Evolutionary conservation across 2,888 invertebrate species (phyloP).

Genomic region (Drosophila macrospina): DNA sequence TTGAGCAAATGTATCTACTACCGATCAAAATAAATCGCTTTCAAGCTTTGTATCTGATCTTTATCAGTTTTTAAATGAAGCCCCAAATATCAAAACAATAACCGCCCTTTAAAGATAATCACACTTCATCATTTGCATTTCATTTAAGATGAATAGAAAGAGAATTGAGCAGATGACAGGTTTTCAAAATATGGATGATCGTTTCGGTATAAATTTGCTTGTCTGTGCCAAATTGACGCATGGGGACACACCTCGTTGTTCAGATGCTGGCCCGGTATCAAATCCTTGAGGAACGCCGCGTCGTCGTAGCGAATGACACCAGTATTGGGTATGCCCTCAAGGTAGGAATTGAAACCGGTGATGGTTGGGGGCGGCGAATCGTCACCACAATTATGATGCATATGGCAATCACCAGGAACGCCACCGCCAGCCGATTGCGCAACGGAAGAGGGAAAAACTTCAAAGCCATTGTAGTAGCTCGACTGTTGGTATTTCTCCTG

Average conservation of each 20-base stretch:
- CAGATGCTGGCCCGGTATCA: slow-evolving; percentile 85
- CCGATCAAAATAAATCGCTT: neutral
- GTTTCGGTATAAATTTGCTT: slow-evolving; percentile 21
- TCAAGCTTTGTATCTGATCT: too few species aligned
- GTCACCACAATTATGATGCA: slow-evolving; percentile 84
- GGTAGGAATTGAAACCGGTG: slow-evolving; percentile 84
- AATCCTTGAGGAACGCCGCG: slow-evolving; percentile 84
- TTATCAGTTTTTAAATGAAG: neutral
- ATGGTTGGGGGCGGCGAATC: slow-evolving; percentile 85
- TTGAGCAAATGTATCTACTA: neutral
- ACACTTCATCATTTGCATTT: slow-evolving; percentile 1
- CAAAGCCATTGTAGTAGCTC: slow-evolving; percentile 84
- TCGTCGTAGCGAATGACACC: slow-evolving; percentile 85
- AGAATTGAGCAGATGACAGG: slow-evolving; percentile 10
- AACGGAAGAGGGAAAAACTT: slow-evolving; percentile 76
- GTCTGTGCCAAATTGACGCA: slow-evolving; percentile 3
- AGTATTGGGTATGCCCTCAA: slow-evolving; percentile 84
- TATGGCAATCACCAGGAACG: slow-evolving; percentile 76
- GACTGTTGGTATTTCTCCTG: slow-evolving; percentile 84
- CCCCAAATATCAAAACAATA: neutral
- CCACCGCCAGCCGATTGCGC: slow-evolving; percentile 27
- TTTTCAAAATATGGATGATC: slow-evolving; percentile 7
- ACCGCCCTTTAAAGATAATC: neutral
- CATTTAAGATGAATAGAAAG: slow-evolving; percentile 29
- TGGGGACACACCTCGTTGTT: slow-evolving; percentile 83